A percentile compares a stretch with the other conserved stretches of the same genome.
These are phyloP conservation scores for Sus cebifrons DNA, from an alignment of 2,797 vertebrate species.

Conservation along the genomic window DNA sequence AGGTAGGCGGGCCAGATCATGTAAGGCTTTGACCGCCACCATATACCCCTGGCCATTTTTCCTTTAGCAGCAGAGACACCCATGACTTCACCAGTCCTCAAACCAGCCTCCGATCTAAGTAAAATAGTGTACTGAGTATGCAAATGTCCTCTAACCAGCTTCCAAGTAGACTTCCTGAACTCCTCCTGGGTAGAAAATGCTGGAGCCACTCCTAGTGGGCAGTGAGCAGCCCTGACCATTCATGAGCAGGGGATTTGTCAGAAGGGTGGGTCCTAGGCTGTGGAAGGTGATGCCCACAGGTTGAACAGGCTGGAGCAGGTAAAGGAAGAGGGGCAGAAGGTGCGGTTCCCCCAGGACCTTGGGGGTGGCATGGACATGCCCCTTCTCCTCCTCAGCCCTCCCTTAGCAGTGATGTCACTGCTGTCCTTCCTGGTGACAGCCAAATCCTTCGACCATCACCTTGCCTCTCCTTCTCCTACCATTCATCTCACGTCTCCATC, in stretches of 20 bases:
- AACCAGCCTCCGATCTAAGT: not conserved
- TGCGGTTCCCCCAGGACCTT: not conserved
- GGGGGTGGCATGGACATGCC: not conserved
- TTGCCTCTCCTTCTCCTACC: not conserved
- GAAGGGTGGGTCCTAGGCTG: too few relatives aligned
- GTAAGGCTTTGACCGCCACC: too few relatives aligned
- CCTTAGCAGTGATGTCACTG: not conserved
- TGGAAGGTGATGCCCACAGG: not conserved
- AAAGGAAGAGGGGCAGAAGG: not conserved
- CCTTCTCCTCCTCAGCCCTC: not conserved
- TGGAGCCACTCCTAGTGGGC: not conserved
- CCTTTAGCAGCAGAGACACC: not conserved
- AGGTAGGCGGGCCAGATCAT: not conserved
- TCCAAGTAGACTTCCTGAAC: not conserved
- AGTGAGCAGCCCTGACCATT: not conserved
- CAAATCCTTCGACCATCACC: not conserved
- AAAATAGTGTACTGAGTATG: not conserved
- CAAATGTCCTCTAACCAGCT: not conserved
- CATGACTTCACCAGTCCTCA: not conserved
- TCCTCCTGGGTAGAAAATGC: not conserved
- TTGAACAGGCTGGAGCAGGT: not conserved
- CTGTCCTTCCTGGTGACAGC: not conserved
- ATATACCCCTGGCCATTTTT: not conserved
- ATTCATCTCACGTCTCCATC: not conserved
- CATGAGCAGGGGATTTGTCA: not conserved